These are phyloP conservation scores for Thomomys bottae DNA, from an alignment of 2,113 vertebrate species.

Conservation along the genomic window DNA sequence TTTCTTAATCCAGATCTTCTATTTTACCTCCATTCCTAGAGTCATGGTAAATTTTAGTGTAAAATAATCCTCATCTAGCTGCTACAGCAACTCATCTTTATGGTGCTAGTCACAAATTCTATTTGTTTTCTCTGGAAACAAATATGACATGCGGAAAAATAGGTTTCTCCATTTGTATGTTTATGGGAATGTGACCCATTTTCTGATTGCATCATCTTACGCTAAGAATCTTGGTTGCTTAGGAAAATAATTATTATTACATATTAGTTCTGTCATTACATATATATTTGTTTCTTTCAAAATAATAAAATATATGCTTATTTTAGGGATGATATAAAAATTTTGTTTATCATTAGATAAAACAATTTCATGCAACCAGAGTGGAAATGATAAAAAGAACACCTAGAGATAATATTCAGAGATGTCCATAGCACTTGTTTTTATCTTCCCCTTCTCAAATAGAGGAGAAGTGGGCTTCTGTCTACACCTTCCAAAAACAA, in stretches of 20 bases:
- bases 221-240: not conserved
- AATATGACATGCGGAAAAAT: not conserved
- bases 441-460: not conserved
- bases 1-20: not conserved
- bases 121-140: not conserved
- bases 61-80: not conserved
- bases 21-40: not conserved
- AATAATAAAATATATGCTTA: slow-evolving; percentile 2
- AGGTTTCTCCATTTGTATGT: not conserved
- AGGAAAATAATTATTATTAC: not conserved
- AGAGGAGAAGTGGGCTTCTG: not conserved
- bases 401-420: not conserved
- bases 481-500: too few species aligned
- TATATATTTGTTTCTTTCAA: not conserved
- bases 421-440: not conserved
- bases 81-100: not conserved
- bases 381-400: not conserved
- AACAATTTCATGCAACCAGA: not conserved
- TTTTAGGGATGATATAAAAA: too few species aligned
- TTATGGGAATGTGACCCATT: not conserved
- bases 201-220: not conserved
- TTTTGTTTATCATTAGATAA: not conserved
- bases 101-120: not conserved
- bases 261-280: not conserved
- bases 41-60: not conserved